Base-by-base conservation (phyloP, 2,797 vertebrate genomes). In the Gobionotothen gibberifrons region DNA sequence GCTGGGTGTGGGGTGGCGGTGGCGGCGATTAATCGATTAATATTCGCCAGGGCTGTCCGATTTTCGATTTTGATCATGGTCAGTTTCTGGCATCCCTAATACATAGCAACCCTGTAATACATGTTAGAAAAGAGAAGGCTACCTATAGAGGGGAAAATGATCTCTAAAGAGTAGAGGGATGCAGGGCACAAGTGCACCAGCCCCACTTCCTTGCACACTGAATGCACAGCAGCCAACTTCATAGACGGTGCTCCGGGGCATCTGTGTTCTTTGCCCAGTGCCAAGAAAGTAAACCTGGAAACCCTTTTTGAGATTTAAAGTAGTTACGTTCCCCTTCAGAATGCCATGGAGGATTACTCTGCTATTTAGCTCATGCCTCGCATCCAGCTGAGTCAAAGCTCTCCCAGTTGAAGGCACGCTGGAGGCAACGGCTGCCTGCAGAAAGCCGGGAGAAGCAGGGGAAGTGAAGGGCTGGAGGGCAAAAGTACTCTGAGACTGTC, bases 351-450 rank as follows among this genome's bases (percentile, higher is more conserved):
- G 85, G 83, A 89, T 87, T 87, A 76, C 78, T 82, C 46, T 78
- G 69, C 87, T 79, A 47, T 86, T 89, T 88, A 86, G 87, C 88
- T 87, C 86, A 66, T 82, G 82, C 71, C 81, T 88, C 19, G 70
- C 72, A 85, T 87, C 83, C 87, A 70, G 81, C 84, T 69, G 74
- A 84, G 84, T 81, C 76, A 81, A 85, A 87, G 74, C 69, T 78
- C 73, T 85, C 83, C 85, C 64, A 61, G 82, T 83, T 17, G 72
- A 82, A 90, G 70, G 74, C 65, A 52, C 3, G 85, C 87, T 86
- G 72, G 83, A 90, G 90, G 87, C 86, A 78, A 71, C 26, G 13
- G 57, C 74, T 72, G 76, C 73, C 17, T n/a, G 60, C 64, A 59
- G 85, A 69, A 74, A 48, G 44, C 77, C 42, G 77, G 68, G 70